Evolutionary conservation across 2,888 invertebrate genomes (phyloP), one percentile per base, ranked within the genome.

Genomic region (Macroteleia sp.): DNA sequence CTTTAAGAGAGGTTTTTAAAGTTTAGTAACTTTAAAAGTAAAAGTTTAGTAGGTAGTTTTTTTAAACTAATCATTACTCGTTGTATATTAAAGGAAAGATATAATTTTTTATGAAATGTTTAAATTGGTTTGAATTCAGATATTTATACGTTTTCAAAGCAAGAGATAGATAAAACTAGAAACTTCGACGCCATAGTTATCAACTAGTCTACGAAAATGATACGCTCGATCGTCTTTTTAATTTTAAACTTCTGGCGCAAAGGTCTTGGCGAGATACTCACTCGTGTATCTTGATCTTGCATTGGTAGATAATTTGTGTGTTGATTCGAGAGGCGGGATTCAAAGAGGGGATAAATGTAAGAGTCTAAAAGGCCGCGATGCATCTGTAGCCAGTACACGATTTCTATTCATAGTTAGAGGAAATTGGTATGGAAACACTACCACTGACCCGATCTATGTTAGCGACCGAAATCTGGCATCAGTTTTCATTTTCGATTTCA

Each of bases 321-420:
- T 73, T 64, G 73, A 73, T 64, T 66, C 67, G 57, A 57, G 61
- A 70, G 61, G 73, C 46, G 46, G 62, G 61, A 77, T 71, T 62
- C 19, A 54, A 62, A 57, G 56, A 39, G 50, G 36, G 44, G 66
- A 44, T 41, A 17, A 28, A 52, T 34, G 70, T 34, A 54, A 52
- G 62, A 62, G 46, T 46, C 66, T 44, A 56, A 70, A 70, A 81
- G 69, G 52, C 70, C 62, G 48, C 76, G 73, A 70, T 80, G 77
- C 77, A 81, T 80, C 77, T 64, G 77, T 50, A 71, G 73, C 76
- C 71, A 66, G 54, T 66, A 34, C 42, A 57, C 42, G 70, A 70
- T 73, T 80, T 80, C 82, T 83, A 83, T 83, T 82, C 79, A 82
- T 82, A 82, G 82, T 75, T 67, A 62, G 62, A 64, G 59, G 59